Evolutionary conservation across 2,797 vertebrate species (phyloP), one percentile per base, ranked within the genome.

Genomic region (Bufotes viridis): DNA sequence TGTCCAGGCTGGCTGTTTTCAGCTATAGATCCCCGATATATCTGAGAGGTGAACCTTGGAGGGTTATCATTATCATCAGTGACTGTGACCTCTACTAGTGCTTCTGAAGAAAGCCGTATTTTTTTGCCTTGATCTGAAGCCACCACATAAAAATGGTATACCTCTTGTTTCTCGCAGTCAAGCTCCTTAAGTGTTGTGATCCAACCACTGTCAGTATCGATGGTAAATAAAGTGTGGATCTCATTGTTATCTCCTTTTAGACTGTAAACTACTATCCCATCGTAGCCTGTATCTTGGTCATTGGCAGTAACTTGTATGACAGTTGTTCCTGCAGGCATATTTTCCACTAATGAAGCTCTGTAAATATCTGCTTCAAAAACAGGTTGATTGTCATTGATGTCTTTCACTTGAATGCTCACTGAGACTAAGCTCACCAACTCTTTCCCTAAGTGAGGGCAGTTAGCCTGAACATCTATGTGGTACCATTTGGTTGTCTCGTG

Each of bases 251-350:
- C 94, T 3, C 93, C 79, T 90, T 96, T 96, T 80, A 99, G 90
- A 79, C 93, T 96, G 90, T 99, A 99, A 65, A 96, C 97, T 90
- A 99, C 98, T 20, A 96, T 93, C 11, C 98, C 98, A 0, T 97
- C 98, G 69, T 90, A 94, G 78, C 98, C 97, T 3, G 94, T 96
- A 93, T 99, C 98, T 17, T 97, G 96, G 92, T 99, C 98, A 0
- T 96, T 99, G 87, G 98, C 98, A 0, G 97, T 99, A 87, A 99
- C 97, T 93, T 99, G 98, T 88, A 99, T 99, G 67, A 99, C 96
- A 0, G 97, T 96, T 65, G 97, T 98, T 81, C 98, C 98, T 24
- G 95, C 93, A 0, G 97, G 97, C 97, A 99, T 96, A 91, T 99
- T 99, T 93, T 99, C 98, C 82, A 95, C 96, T 89, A 99, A 94